Conservation (phyloP, 2,113 vertebrate genomes). For the Semicossyphus pulcher region DNA sequence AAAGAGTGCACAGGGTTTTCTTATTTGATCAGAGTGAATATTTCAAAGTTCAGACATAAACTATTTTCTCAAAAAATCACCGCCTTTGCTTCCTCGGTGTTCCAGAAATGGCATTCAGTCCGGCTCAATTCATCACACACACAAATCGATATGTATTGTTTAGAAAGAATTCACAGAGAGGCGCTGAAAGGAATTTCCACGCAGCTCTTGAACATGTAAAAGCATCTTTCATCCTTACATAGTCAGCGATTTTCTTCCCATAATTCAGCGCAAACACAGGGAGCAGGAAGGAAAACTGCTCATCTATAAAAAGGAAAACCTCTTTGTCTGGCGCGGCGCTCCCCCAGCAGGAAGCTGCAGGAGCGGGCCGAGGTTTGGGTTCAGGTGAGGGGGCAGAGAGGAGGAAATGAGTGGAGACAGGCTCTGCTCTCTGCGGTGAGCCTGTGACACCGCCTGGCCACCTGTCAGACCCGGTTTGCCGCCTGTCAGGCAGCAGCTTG, state of each 20-base stretch:
- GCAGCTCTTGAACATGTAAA: background rate
- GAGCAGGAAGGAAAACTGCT: constrained; percentile 22
- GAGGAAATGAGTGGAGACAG: constrained; percentile 79
- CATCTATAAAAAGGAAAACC: constrained; percentile 17
- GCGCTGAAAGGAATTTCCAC: background rate
- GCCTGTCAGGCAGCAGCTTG: constrained; percentile 67
- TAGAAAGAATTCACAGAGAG: constrained; percentile 9
- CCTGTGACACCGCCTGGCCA: constrained; percentile 72
- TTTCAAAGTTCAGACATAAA: background rate
- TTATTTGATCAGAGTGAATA: background rate
- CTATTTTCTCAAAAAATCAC: background rate
- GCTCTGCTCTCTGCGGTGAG: constrained; percentile 70
- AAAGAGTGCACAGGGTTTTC: constrained; percentile 12
- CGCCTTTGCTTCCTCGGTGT: background rate
- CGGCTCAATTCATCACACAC: background rate
- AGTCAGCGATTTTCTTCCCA: background rate
- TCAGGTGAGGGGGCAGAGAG: constrained; percentile 59
- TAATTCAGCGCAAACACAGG: background rate
- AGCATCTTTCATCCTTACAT: constrained; percentile 8
- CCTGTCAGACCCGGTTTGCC: constrained; percentile 75
- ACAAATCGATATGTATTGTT: background rate
- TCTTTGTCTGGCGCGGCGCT: constrained; percentile 25
- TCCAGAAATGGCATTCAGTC: background rate
- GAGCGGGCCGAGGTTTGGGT: constrained; percentile 31
- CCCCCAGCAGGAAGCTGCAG: constrained; percentile 50